phyloP scores from a whole-genome alignment of 2,113 vertebrate genomes.

The Zapornia atra region DNA sequence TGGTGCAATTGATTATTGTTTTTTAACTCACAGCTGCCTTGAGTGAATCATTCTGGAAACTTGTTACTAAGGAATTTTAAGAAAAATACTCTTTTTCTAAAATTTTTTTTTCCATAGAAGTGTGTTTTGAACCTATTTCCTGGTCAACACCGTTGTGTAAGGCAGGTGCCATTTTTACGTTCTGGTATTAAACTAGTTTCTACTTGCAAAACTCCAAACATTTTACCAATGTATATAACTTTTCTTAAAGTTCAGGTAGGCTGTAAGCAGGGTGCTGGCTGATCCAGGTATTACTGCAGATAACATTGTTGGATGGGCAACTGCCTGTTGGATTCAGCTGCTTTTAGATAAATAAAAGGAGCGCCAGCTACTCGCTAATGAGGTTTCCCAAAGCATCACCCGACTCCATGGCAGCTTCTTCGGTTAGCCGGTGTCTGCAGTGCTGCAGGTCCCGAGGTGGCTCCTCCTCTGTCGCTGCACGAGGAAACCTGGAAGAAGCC shows the following conservation, averaged over 20 bases:
- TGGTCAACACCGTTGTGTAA: background rate
- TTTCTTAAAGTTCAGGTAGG: conserved; percentile 1
- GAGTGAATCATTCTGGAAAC: conserved; percentile 43
- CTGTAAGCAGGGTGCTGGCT: background rate
- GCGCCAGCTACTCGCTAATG: background rate
- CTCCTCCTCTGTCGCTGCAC: background rate
- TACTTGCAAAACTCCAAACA: background rate
- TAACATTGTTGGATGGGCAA: background rate
- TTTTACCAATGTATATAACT: conserved; percentile 36
- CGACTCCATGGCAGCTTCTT: background rate
- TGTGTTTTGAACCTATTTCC: conserved; percentile 46
- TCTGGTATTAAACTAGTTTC: conserved; percentile 33
- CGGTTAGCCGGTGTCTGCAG: background rate
- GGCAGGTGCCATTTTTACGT: conserved; percentile 39
- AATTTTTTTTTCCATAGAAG: background rate
- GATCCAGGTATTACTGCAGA: background rate
- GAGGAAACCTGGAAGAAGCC: background rate
- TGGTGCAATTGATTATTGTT: background rate
- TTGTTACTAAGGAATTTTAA: conserved; percentile 39
- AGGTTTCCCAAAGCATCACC: background rate
- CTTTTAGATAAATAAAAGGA: background rate
- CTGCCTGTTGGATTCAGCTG: conserved; percentile 8
- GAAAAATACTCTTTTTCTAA: conserved; percentile 38
- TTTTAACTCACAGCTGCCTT: conserved; percentile 45
- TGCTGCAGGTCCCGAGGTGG: background rate